Evolutionary conservation across 2,113 vertebrate genomes (phyloP), one percentile per base, ranked within the genome.

Genomic region (Acrocephalus kingi): DNA sequence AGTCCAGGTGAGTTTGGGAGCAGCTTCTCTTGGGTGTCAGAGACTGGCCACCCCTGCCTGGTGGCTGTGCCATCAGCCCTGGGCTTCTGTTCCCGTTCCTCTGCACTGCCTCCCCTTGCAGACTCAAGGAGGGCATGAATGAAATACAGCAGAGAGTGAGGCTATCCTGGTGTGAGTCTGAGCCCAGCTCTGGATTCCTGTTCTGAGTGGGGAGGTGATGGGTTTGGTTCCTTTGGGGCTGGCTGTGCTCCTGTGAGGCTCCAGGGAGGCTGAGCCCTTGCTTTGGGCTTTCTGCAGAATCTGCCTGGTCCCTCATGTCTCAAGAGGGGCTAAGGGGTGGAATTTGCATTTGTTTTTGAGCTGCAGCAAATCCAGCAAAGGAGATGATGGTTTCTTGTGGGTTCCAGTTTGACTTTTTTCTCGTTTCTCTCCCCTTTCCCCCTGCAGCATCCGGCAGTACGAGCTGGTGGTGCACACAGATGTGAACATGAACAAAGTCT

Each of bases 381-480:
- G 51, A 51, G 31, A 1, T 39, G 55, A 8, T 71, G 39, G 8
- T 67, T 68, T 41, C 10, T 37, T 31, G 17, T n/a, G 10, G 6
- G 52, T 28, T 54, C 31, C 12, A 33, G 14, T 39, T 31, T 81
- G 39, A 81, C 35, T 31, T 82, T 43, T 46, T 51, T 21, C 16
- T 31, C 27, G 54, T 22, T 48, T 43, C 43, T 75, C 6, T 68
- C 28, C 39, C 11, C 3, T 18, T 51, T 12, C 14, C 31, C 41
- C 10, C 33, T 11, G 31, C 95, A 99, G 99, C 96, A 99, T 99
- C 67, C 99, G 99, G 25, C 99, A 99, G 96, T 99, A 99, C 1
- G 99, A 99, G 97, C 98, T 99, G 61, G 97, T 99, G 97, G 97
- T 99, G 73, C 98, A 99, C 96, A 95, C 97, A 0, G 99, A 99